Evolutionary conservation across 2,888 invertebrate species (phyloP).

Genomic region (Phalera bucephala): DNA sequence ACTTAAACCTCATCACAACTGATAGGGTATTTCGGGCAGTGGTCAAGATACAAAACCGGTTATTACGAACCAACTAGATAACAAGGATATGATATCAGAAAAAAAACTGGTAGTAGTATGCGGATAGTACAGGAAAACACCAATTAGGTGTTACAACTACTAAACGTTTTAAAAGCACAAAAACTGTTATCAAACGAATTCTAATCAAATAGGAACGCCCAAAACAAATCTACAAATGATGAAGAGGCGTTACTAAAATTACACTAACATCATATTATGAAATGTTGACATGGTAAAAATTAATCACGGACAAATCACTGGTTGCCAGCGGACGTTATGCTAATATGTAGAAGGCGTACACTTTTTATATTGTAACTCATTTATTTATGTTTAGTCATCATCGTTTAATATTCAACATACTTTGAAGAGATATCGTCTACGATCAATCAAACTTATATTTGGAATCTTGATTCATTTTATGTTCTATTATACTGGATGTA

Average conservation of each 20-base stretch:
- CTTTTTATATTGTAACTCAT: conserved; percentile 58
- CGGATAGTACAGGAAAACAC: neutral
- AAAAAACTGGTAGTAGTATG: neutral
- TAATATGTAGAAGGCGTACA: conserved; percentile 45
- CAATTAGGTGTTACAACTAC: neutral
- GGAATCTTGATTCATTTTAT: conserved; percentile 24
- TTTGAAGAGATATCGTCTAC: conserved; percentile 58
- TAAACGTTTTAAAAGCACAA: conserved; percentile 4
- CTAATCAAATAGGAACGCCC: conserved; percentile 41
- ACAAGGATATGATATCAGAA: too few species aligned
- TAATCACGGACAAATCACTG: conserved; percentile 59
- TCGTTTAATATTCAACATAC: conserved; percentile 67
- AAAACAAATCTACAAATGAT: conserved; percentile 47
- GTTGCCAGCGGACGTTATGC: conserved; percentile 44
- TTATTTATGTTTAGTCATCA: conserved; percentile 74
- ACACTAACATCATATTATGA: conserved; percentile 51
- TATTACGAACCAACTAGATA: neutral
- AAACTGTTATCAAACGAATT: conserved; percentile 34
- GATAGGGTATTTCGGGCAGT: neutral
- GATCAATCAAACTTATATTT: conserved; percentile 63
- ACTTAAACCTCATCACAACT: too few species aligned
- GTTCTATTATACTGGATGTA: conserved; percentile 29
- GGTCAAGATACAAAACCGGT: neutral
- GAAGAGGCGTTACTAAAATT: conserved; percentile 66
- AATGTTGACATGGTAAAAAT: conserved; percentile 64